Conservation (phyloP, 1,140 invertebrate genomes). For the Leptoteleia sp. region DNA sequence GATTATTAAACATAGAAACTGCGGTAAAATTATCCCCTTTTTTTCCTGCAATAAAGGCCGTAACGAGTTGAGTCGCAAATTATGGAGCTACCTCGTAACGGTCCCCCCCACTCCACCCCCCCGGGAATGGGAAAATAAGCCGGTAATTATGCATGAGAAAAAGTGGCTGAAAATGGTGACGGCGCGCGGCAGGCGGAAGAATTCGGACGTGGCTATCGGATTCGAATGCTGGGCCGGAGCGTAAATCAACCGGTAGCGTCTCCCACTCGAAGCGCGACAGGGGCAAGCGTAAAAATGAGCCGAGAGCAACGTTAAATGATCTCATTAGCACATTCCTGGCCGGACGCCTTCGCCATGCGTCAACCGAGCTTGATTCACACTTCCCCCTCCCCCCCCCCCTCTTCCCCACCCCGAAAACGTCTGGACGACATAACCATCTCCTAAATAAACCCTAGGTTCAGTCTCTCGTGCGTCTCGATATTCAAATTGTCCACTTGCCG, state of each 20-base stretch:
- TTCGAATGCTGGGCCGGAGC: conserved; percentile 33
- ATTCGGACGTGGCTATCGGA: conserved; percentile 28
- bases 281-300: conserved; percentile 62
- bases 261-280: conserved; percentile 18
- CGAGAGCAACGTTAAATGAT: conserved; percentile 76
- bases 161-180: conserved; percentile 29
- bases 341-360: conserved; percentile 74
- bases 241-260: conserved; percentile 62
- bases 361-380: conserved; percentile 71
- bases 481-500: conserved; percentile 46
- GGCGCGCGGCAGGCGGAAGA: conserved; percentile 12
- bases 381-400: too few species aligned
- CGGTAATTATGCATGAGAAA: conserved; percentile 5
- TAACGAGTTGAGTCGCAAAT: conserved; percentile 41
- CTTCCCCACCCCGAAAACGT: conserved; percentile 67
- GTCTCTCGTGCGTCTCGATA: conserved; percentile 37
- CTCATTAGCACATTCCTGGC: conserved; percentile 80
- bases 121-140: conserved; percentile 11
- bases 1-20: conserved; percentile 55
- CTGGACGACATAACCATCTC: conserved; percentile 71
- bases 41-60: conserved; percentile 21
- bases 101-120: too few species aligned
- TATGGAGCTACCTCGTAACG: conserved; percentile 47
- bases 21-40: conserved; percentile 45
- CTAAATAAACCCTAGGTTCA: conserved; percentile 73